Evolutionary conservation across 1,140 invertebrate genomes (phyloP).

Genomic region (Lepidurus apus): DNA sequence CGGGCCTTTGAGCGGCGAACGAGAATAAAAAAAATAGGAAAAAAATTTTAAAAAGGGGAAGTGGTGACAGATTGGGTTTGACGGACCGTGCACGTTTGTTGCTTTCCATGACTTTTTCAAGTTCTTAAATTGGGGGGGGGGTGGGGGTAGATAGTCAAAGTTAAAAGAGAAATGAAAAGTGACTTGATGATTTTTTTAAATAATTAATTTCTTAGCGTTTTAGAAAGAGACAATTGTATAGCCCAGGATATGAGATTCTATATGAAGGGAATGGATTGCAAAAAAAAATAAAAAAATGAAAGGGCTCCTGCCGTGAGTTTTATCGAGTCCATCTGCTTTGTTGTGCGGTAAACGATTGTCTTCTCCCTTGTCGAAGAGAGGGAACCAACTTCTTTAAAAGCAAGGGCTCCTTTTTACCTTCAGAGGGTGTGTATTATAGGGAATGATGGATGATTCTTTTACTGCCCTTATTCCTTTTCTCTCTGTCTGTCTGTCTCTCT

Average conservation of each 20-base stretch:
- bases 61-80: too few species aligned
- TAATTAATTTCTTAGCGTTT: too few species aligned
- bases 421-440: not conserved
- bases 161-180: too few species aligned
- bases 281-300: not conserved
- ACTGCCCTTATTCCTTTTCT: not conserved
- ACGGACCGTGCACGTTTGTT: too few species aligned
- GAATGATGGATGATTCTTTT: not conserved
- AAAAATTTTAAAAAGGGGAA: too few species aligned
- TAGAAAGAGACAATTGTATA: not conserved
- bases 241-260: not conserved
- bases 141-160: too few species aligned
- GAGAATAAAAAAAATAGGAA: too few species aligned
- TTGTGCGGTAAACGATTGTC: conserved; percentile 10
- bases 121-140: too few species aligned
- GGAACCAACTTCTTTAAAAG: not conserved
- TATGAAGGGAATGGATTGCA: not conserved
- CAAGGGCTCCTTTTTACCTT: not conserved
- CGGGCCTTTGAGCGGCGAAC: too few species aligned
- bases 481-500: too few species aligned
- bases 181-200: too few species aligned
- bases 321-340: conserved; percentile 18
- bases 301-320: conserved; percentile 10
- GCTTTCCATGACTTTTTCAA: too few species aligned
- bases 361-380: not conserved